Base-by-base conservation (phyloP, 2,113 vertebrate species). In the Albula goreensis region DNA sequence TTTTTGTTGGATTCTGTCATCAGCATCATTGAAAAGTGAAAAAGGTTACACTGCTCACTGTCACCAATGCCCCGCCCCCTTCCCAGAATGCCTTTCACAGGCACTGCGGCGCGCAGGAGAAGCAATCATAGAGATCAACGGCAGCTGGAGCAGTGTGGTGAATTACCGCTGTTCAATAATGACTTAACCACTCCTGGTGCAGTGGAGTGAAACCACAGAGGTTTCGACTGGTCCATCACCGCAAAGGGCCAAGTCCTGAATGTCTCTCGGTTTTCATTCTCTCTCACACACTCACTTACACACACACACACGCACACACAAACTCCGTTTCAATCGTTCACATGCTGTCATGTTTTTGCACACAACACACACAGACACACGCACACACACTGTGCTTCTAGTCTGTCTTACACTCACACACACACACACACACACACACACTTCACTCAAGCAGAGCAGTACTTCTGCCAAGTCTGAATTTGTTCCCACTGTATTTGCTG, bases 141-240 rank as follows among this genome's bases (percentile, higher is more conserved):
- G 12, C 7, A 56, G 53, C 53, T 56, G 7, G 12, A 56, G 63
- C n/a, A 31, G n/a, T 10, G 22, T 7, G 22, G 22, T 70, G 17
- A 70, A 70, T 70, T 70, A 70, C 63, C n/a, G 63, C 63, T 70
- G 63, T 70, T 70, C 63, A 13, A 74, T 74, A 31, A 74, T n/a
- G 70, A 74, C 70, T 74, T 74, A 25, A 74, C n/a, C n/a, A 31
- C 70, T 74, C n/a, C 70, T 74, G 70, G 70, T 74, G 70, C 70
- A 74, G 70, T 31, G 15, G 17, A 56, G 53, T 12, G 70, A 31
- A 74, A 74, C 8, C n/a, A 70, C 63, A 74, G n/a, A 25, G 4
- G 17, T n/a, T 74, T 74, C n/a, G 22, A 74, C 9, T 74, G 70
- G 70, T 13, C n/a, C 31, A n/a, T n/a, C 22, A 22, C 70, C 10